phyloP scores from a whole-genome alignment of 2,113 vertebrate species.

The Phasianus colchicus region DNA sequence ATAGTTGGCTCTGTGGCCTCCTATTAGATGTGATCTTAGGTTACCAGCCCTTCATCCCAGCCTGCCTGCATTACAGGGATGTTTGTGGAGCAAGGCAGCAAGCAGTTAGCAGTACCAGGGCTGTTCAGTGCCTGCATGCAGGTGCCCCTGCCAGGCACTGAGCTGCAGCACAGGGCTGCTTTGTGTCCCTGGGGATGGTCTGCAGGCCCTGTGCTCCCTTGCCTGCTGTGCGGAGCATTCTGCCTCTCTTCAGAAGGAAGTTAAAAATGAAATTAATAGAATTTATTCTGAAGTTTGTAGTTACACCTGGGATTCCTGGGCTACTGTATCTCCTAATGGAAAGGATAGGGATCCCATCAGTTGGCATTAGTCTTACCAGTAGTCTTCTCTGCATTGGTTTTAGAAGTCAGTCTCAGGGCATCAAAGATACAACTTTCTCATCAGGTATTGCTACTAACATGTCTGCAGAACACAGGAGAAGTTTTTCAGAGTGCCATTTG shows the following conservation, averaged over 20 bases:
- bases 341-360: not conserved
- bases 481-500: not conserved
- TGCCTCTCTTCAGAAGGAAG: not conserved
- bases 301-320: not conserved
- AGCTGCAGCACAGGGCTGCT: not conserved
- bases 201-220: not conserved
- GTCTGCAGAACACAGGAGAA: not conserved
- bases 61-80: no score
- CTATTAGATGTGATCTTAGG: no score
- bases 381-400: not conserved
- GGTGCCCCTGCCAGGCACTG: not conserved
- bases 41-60: not conserved
- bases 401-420: not conserved
- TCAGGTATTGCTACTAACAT: not conserved
- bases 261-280: not conserved
- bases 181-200: not conserved
- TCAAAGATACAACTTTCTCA: no score
- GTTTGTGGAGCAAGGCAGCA: not conserved
- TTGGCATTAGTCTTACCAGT: not conserved
- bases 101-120: not conserved
- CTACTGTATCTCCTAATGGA: not conserved
- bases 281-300: not conserved
- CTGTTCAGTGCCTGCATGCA: no score
- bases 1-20: not conserved
- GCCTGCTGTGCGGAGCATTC: not conserved